Percentiles rank a stretch among this genome's conserved stretches.
These are phyloP conservation scores for Leptopilina syphax DNA, from an alignment of 2,888 invertebrate genomes.

Conservation along the genomic window DNA sequence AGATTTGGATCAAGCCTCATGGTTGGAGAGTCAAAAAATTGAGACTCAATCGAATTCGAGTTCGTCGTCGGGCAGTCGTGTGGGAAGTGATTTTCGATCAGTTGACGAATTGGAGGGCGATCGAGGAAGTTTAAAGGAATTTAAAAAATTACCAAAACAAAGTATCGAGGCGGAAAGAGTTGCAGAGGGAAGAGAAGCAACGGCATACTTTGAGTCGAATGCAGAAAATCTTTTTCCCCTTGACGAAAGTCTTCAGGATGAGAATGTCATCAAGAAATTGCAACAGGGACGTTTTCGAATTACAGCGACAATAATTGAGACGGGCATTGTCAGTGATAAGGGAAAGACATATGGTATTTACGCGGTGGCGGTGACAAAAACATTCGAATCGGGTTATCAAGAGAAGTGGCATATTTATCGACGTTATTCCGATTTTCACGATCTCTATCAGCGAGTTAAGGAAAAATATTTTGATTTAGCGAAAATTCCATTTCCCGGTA, in stretches of 20 bases:
- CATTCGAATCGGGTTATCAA: constrained; percentile 82
- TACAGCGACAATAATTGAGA: constrained; percentile 72
- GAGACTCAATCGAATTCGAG: constrained; percentile 56
- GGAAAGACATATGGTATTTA: constrained; percentile 93
- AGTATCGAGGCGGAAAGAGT: constrained; percentile 62
- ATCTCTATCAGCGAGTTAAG: constrained; percentile 89
- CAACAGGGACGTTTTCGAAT: constrained; percentile 73
- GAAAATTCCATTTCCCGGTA: constrained; percentile 90
- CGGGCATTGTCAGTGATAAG: constrained; percentile 88
- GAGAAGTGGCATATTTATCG: constrained; percentile 95
- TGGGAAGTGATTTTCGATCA: constrained; percentile 40
- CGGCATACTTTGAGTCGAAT: constrained; percentile 65
- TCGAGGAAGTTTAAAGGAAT: constrained; percentile 47
- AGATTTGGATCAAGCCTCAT: constrained; percentile 57
- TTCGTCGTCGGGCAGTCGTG: constrained; percentile 33
- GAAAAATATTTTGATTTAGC: constrained; percentile 90
- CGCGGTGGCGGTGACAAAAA: constrained; percentile 87
- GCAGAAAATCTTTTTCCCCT: constrained; percentile 67
- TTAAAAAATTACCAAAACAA: constrained; percentile 58
- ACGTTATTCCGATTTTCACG: constrained; percentile 95
- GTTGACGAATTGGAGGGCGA: constrained; percentile 56
- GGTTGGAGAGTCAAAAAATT: constrained; percentile 63
- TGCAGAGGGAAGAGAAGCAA: constrained; percentile 63
- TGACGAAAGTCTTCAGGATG: constrained; percentile 68
- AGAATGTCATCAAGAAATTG: constrained; percentile 71